phyloP scores from a whole-genome alignment of 2,113 vertebrate species.

The Eublepharis macularius region DNA sequence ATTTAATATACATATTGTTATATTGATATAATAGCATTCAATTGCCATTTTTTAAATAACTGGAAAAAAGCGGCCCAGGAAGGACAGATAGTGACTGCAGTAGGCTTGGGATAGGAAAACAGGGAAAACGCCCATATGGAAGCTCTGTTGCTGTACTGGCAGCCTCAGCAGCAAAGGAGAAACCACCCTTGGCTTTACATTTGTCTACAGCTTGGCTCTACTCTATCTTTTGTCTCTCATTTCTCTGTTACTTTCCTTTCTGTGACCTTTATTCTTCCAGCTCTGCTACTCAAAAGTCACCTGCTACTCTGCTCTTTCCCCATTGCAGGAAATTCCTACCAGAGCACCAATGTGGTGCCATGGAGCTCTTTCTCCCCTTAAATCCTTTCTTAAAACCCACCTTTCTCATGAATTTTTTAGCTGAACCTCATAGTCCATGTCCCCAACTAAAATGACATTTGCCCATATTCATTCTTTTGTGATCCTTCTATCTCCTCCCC shows the following conservation, averaged over 20 bases:
- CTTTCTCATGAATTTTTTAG: no score
- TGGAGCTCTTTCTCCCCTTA: not conserved
- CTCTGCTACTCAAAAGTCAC: not conserved
- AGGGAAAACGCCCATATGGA: no score
- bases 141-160: no score
- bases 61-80: no score
- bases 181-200: not conserved
- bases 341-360: no score
- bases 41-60: no score
- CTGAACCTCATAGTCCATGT: not conserved
- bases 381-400: no score
- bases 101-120: no score
- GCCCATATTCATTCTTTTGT: not conserved
- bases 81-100: no score
- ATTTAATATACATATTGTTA: no score
- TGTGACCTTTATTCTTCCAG: not conserved
- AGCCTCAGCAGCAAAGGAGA: no score
- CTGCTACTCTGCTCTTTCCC: not conserved
- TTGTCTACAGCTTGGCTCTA: not conserved
- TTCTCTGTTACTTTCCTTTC: not conserved
- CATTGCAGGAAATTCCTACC: not conserved
- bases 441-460: not conserved
- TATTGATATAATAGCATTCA: no score
- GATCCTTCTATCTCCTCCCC: not conserved
- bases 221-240: not conserved